phyloP scores from a whole-genome alignment of 2,888 invertebrate species.

The Carcina quercana region DNA sequence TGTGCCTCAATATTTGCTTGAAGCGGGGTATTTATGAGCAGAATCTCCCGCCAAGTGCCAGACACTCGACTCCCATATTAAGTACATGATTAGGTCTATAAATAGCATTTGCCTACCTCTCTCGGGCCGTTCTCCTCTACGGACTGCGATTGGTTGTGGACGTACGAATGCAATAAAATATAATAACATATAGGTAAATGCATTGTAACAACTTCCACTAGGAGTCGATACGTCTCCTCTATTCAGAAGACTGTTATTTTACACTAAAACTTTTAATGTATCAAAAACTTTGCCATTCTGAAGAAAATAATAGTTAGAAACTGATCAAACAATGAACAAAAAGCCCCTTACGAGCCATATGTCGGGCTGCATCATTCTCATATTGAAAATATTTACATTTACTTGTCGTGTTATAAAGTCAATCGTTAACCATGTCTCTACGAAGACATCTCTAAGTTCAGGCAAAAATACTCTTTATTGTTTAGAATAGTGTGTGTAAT shows the following conservation, averaged over 20 bases:
- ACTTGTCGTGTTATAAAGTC: conserved; percentile 61
- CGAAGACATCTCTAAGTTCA: conserved; percentile 68
- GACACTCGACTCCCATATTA: no score
- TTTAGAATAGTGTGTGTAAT: conserved; percentile 66
- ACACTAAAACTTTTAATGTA: conserved; percentile 48
- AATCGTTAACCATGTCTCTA: conserved; percentile 67
- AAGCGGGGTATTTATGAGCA: no score
- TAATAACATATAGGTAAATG: conserved; percentile 73
- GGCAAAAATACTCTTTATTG: conserved; percentile 56
- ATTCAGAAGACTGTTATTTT: conserved; percentile 48
- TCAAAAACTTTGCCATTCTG: conserved; percentile 58
- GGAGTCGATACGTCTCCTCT: conserved; percentile 51
- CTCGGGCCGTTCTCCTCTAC: conserved; percentile 73
- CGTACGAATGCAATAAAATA: conserved; percentile 75
- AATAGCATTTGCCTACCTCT: conserved; percentile 55
- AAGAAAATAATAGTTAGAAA: conserved; percentile 51
- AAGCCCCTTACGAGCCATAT: conserved; percentile 63
- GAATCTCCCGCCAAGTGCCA: no score
- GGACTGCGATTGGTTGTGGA: conserved; percentile 74
- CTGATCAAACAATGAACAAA: conserved; percentile 56
- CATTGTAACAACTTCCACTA: conserved; percentile 66
- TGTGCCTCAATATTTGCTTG: no score
- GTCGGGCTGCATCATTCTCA: conserved; percentile 53
- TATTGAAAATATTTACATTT: conserved; percentile 66
- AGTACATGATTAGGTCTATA: background rate